Base-by-base conservation (phyloP, 2,113 vertebrate species). In the Papio anubis region DNA sequence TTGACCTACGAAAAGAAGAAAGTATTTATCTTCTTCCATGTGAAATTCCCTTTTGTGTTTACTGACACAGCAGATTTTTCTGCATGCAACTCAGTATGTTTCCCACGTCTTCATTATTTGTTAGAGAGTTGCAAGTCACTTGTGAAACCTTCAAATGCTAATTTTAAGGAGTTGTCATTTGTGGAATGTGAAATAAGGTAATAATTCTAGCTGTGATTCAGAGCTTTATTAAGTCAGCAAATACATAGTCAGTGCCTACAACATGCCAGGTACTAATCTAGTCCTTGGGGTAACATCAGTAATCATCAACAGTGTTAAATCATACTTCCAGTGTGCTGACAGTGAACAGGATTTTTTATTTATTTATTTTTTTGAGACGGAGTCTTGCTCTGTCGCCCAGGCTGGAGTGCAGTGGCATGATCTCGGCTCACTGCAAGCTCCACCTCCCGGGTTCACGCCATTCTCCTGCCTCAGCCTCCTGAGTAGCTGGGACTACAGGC, bases 171-270 rank as follows among this genome's bases (percentile, higher is more conserved):
- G 17, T 11, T 94, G 70, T 95, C 68, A 43, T 76, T 92, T 90
- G 27, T 96, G 55, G 57, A 80, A 45, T 94, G 55, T 93, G 79
- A 76, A 87, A 90, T 93, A 93, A 82, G 50, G 27, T 93, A 73
- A 30, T 38, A 78, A 35, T 55, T 88, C 61, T 59, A 92, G 88
- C 35, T 95, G 38, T 87, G 89, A 84, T 72, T 87, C 61, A 57
- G 48, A 72, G 38, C 72, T 96, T 94, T 23, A 84, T 91, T 90
- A 43, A 68, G 59, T 75, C 50, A 80, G 75, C 72, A 52, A 83
- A 30, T 76, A 52, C 4, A 70, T 59, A 50, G 45, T 88, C 16
- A 83, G 61, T 92, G 59, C 48, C 92, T 91, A 21, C 61, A 13
- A 48, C 70, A 13, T 79, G 72, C 52, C 30, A 89, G n/a, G n/a